Evolutionary conservation across 2,888 invertebrate species (phyloP).

Genomic region (Tetragonisca angustula): DNA sequence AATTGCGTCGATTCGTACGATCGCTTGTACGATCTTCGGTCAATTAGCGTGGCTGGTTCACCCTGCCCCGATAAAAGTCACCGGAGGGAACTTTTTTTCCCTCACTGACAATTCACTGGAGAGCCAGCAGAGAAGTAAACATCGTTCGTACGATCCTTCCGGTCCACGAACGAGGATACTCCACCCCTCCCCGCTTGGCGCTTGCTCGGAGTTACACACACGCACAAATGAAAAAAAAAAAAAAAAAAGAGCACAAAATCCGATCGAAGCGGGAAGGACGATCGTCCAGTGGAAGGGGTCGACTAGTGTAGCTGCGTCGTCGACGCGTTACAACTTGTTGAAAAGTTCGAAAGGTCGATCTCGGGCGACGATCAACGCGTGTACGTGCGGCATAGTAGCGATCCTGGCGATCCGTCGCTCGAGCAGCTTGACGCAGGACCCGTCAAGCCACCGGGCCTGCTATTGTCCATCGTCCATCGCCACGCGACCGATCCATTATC

Average conservation of each 20-base stretch:
- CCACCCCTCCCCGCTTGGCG: background rate
- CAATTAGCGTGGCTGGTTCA: constrained; percentile 34
- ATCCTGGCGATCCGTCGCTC: constrained; percentile 13
- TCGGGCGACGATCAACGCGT: constrained; percentile 28
- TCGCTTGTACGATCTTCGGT: background rate
- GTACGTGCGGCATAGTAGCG: constrained; percentile 36
- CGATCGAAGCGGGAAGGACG: background rate
- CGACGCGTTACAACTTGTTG: constrained; percentile 62
- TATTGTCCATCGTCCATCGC: constrained; percentile 54
- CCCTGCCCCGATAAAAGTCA: constrained; percentile 10
- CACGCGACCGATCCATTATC: constrained; percentile 60
- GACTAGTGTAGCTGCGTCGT: background rate
- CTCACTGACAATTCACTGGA: constrained; percentile 33
- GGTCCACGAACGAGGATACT: background rate
- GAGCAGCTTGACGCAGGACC: constrained; percentile 14
- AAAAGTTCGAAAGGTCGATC: constrained; percentile 47
- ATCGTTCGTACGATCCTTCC: background rate
- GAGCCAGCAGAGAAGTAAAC: background rate
- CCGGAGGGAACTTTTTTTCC: background rate
- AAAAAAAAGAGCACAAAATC: background rate
- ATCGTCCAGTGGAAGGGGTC: background rate
- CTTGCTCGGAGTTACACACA: background rate
- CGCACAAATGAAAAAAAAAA: background rate
- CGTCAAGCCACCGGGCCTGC: constrained; percentile 38
- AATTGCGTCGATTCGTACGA: background rate